Conservation (phyloP, 1,140 invertebrate species). For the Zaprionus camerounensis region DNA sequence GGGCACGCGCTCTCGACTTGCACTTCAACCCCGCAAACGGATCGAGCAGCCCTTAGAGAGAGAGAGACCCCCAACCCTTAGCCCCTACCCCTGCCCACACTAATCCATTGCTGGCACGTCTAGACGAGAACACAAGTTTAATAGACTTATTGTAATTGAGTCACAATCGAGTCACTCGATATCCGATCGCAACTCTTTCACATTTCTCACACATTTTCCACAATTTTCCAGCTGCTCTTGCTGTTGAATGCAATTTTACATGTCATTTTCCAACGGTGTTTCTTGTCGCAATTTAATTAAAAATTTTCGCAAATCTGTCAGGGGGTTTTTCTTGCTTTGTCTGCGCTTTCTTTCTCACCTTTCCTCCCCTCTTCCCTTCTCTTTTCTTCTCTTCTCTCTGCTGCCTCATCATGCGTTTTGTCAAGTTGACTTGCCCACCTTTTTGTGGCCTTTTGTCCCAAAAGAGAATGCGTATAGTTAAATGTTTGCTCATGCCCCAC, state of each 20-base stretch:
- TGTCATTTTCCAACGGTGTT: slow-evolving; percentile 36
- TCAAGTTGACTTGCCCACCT: slow-evolving; percentile 74
- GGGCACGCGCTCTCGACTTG: slow-evolving; percentile 63
- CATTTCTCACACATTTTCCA: slow-evolving; percentile 51
- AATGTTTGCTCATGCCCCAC: slow-evolving; percentile 61
- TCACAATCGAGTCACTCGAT: slow-evolving; percentile 76
- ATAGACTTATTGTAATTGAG: slow-evolving; percentile 83
- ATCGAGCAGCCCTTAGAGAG: slow-evolving; percentile 19
- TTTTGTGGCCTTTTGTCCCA: slow-evolving; percentile 69
- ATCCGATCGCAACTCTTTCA: slow-evolving; percentile 69
- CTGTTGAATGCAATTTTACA: slow-evolving; percentile 57
- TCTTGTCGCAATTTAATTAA: slow-evolving; percentile 64
- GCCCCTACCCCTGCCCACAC: no score
- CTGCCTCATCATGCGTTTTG: slow-evolving; percentile 49
- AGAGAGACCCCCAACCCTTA: no score
- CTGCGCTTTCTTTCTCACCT: slow-evolving; percentile 6
- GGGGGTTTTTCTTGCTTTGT: slow-evolving; percentile 20
- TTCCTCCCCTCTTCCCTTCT: no score
- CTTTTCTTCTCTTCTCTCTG: neutral
- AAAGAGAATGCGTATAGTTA: slow-evolving; percentile 68
- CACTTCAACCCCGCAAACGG: slow-evolving; percentile 14
- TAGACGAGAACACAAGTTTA: slow-evolving; percentile 54
- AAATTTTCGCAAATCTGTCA: slow-evolving; percentile 63
- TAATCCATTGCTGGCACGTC: no score
- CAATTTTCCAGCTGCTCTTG: slow-evolving; percentile 45